phyloP scores from a whole-genome alignment of 2,888 invertebrate species.

The Tipula vernalis region DNA sequence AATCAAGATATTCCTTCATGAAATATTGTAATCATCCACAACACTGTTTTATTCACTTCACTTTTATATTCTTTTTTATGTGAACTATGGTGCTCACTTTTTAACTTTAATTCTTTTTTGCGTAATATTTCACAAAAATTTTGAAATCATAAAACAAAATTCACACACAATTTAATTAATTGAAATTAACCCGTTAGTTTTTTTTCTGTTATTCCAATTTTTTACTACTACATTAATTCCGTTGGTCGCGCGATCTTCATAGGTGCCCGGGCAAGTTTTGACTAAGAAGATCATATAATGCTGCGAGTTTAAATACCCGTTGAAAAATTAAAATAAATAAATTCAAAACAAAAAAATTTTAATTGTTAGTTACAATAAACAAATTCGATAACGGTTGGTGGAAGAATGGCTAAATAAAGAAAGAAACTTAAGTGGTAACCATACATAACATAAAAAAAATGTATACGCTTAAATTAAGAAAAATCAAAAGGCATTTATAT shows the following conservation, averaged over 20 bases:
- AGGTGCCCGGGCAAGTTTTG: not conserved
- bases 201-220: not conserved
- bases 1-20: not conserved
- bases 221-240: not conserved
- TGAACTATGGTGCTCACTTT: too few relatives aligned
- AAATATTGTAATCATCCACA: not conserved
- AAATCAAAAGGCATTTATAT: too few relatives aligned
- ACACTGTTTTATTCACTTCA: not conserved
- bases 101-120: too few relatives aligned
- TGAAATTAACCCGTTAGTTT: not conserved
- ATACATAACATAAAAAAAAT: not conserved
- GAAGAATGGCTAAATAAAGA: not conserved
- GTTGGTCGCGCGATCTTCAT: not conserved
- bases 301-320: not conserved
- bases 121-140: too few relatives aligned
- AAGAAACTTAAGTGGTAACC: not conserved
- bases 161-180: not conserved
- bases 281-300: not conserved
- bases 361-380: not conserved
- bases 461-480: too few relatives aligned
- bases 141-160: not conserved
- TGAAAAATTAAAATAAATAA: not conserved
- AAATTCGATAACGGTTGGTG: not conserved
- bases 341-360: not conserved
- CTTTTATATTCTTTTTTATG: too few relatives aligned